Evolutionary conservation across 2,888 invertebrate genomes (phyloP).

Genomic region (Julus scandinavius): DNA sequence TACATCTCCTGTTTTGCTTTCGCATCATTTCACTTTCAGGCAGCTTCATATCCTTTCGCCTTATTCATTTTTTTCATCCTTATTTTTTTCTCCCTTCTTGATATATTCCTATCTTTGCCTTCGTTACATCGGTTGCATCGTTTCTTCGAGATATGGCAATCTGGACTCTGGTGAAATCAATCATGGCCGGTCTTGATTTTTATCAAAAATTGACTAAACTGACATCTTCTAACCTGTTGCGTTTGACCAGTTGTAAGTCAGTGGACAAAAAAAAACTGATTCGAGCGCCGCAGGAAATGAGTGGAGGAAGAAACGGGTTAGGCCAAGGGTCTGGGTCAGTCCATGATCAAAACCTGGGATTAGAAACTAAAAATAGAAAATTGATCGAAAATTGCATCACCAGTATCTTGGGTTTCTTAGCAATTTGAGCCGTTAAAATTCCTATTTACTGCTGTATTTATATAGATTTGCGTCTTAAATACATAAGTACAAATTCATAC

Average conservation of each 20-base stretch:
- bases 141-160: background rate
- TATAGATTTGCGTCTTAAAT: no score
- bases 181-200: background rate
- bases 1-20: constrained; percentile 39
- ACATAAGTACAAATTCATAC: no score
- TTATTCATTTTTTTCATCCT: background rate
- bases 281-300: no score
- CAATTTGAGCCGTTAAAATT: no score
- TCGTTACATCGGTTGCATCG: background rate
- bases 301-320: background rate
- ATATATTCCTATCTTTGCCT: background rate
- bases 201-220: constrained; percentile 16
- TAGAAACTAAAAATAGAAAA: no score
- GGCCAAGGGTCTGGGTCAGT: background rate
- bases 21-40: constrained; percentile 28
- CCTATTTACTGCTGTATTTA: no score
- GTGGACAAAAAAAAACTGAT: background rate
- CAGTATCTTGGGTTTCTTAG: no score
- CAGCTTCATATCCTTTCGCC: constrained; percentile 30
- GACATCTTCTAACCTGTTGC: background rate
- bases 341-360: background rate
- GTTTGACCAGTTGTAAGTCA: background rate
- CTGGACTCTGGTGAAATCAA: background rate
- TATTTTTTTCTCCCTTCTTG: background rate
- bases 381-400: no score